Base-by-base conservation (phyloP, 2,797 vertebrate genomes). In the Hoplostethus atlanticus region DNA sequence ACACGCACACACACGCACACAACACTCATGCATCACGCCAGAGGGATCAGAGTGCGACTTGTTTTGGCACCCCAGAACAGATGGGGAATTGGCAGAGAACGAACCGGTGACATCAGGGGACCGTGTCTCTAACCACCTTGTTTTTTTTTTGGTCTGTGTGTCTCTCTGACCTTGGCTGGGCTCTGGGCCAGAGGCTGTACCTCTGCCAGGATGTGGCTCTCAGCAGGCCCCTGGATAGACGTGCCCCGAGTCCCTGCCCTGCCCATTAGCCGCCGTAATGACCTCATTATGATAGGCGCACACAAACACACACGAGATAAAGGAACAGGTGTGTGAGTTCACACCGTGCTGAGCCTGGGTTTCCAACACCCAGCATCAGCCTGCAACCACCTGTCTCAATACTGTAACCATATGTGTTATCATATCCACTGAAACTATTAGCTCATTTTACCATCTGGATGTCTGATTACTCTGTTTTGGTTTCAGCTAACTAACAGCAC, bases 251-350 rank as follows among this genome's bases (percentile, higher is more conserved):
- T 25, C 38, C 28, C 38, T 77, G 78, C 63, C 60, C 64, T 50
- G 31, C 40, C 66, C 64, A 80, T 86, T 84, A 81, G 77, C 66
- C 81, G 36, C 47, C 21, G 57, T 84, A 71, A 87, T 87, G 79
- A 85, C 80, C 80, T 88, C 73, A 79, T 86, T 79, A 79, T 74
- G 68, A 77, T 84, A 77, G 71, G 46, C 65, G 48, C 69, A 54
- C 17, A 68, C 38, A 73, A 68, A 81, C 9, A 66, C 63, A 72
- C 57, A 31, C 38, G 44, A 68, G 81, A 89, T 89, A 89, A 83
- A 78, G 25, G 59, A 89, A 62, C 86, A 81, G 85, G 87, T 92
- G 84, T 89, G 87, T 87, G 54, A 75, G 77, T 84, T 90, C 72
- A 74, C 75, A 63, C 83, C 76, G 62, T 71, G 48, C 70, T 47